A percentile compares a stretch with the other conserved stretches of the same genome.
Conservation (phyloP, 2,113 vertebrate species). For the Eulemur macaco region DNA sequence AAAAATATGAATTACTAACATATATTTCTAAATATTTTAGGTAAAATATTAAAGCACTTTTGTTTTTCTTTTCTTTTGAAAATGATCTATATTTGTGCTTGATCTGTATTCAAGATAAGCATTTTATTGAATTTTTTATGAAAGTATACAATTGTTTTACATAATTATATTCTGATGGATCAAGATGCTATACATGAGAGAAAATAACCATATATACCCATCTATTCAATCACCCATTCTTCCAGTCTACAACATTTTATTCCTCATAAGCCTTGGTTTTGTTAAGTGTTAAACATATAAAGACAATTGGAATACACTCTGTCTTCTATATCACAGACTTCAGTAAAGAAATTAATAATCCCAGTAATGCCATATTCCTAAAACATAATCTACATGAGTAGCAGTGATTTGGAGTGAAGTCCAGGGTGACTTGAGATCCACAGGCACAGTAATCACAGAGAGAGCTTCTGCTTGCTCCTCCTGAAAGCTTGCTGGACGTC, state of each 20-base stretch:
- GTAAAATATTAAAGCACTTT: neutral
- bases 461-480: neutral
- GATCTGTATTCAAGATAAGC: neutral
- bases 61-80: neutral
- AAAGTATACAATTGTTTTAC: neutral
- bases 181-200: no score
- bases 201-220: neutral
- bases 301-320: neutral
- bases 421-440: neutral
- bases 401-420: no score
- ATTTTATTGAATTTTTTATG: neutral
- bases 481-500: conserved; percentile 46
- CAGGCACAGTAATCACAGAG: accelerated
- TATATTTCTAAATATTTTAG: neutral
- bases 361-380: no score
- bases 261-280: neutral
- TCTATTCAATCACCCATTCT: neutral
- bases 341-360: neutral
- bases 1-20: neutral
- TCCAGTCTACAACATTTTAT: neutral
- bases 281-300: neutral
- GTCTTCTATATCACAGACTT: neutral
- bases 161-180: neutral
- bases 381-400: accelerated
- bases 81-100: neutral